Percentiles rank a stretch among this genome's conserved stretches.
phyloP scores from a whole-genome alignment of 2,888 invertebrate species.

The Onchidella celtica region DNA sequence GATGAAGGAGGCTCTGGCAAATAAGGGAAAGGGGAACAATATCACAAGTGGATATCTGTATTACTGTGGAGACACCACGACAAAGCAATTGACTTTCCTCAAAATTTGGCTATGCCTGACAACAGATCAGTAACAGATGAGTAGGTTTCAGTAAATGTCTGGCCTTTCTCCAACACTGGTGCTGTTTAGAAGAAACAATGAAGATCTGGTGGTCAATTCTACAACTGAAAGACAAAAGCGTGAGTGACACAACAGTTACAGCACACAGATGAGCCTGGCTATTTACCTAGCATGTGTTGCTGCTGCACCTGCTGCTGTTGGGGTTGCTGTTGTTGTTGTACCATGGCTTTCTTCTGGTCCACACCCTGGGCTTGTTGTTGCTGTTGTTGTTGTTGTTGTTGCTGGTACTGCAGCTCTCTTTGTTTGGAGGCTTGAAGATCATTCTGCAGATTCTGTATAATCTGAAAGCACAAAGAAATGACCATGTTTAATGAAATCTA shows the following conservation, averaged over 20 bases:
- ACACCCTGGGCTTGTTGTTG: constrained; percentile 12
- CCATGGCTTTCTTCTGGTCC: constrained; percentile 46
- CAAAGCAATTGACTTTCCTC: no score
- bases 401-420: constrained; percentile 60
- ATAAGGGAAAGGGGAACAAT: no score
- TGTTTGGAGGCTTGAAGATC: constrained; percentile 53
- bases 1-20: no score
- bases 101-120: no score
- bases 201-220: not conserved
- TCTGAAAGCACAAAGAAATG: constrained; percentile 3
- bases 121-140: no score
- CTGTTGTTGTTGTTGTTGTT: constrained; percentile 55
- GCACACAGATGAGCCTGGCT: no score
- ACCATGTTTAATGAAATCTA: no score
- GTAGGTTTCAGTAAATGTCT: not conserved
- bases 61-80: no score
- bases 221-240: no score
- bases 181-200: not conserved
- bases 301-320: constrained; percentile 54
- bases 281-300: constrained; percentile 62
- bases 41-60: no score
- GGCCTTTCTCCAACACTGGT: not conserved
- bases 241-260: no score
- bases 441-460: constrained; percentile 42
- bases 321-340: constrained; percentile 46